These are phyloP conservation scores for Phylloscopus trochilus DNA, from an alignment of 2,113 vertebrate species.

Conservation along the genomic window DNA sequence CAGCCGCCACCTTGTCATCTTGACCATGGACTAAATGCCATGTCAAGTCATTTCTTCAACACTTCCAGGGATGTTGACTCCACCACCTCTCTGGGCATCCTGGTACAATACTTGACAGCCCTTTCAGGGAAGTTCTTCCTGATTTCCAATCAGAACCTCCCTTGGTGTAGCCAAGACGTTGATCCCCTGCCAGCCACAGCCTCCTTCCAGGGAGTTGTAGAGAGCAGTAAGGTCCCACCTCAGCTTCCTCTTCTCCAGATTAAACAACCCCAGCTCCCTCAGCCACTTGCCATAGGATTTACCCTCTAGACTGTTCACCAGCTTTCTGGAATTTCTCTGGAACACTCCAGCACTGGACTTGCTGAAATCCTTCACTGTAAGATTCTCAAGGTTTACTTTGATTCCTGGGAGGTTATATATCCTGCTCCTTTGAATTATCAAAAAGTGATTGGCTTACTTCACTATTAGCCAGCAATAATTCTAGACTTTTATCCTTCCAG, in stretches of 20 bases:
- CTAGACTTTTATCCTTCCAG: neutral
- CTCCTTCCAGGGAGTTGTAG: neutral
- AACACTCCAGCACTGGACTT: neutral
- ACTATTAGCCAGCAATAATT: neutral
- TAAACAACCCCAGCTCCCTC: neutral
- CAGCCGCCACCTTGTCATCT: neutral
- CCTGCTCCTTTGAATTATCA: neutral
- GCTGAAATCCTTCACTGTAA: neutral
- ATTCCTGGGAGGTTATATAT: neutral
- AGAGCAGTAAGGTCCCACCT: no score
- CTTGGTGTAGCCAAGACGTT: rapidly evolving
- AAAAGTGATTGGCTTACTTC: neutral
- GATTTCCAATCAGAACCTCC: neutral
- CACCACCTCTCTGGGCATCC: neutral
- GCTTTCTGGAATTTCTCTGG: neutral
- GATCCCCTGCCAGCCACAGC: neutral
- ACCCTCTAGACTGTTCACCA: neutral
- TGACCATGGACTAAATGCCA: neutral
- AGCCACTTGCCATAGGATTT: neutral
- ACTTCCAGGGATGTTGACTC: neutral
- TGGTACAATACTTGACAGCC: neutral
- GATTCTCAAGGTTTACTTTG: neutral
- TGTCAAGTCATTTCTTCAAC: neutral
- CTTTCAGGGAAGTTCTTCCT: neutral
- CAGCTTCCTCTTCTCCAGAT: neutral